Conservation (phyloP, 2,797 vertebrate genomes). For the Calcarius lapponicus region DNA sequence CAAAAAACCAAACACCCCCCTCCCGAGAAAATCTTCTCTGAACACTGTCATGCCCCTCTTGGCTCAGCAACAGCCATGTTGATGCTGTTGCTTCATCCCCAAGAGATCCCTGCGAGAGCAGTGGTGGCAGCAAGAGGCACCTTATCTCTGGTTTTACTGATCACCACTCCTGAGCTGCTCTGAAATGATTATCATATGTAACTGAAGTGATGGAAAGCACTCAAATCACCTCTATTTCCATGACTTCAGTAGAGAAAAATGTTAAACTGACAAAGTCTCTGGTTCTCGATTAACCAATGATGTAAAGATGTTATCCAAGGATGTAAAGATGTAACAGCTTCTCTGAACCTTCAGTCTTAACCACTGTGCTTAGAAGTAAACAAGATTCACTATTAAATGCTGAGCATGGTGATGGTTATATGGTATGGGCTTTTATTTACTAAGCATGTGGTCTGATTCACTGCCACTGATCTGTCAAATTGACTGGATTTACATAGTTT, state of each 20-base stretch:
- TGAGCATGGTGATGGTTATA: neutral
- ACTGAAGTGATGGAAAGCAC: neutral
- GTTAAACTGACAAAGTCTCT: neutral
- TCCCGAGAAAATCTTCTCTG: neutral
- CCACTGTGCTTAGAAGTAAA: neutral
- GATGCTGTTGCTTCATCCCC: neutral
- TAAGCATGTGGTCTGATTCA: neutral
- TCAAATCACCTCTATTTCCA: neutral
- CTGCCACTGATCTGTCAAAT: neutral
- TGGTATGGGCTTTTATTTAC: neutral
- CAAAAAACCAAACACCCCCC: conserved; percentile 31
- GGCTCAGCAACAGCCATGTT: neutral
- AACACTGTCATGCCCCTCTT: neutral
- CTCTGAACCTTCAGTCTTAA: neutral
- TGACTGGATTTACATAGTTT: neutral
- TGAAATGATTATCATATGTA: neutral
- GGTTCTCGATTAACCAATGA: neutral
- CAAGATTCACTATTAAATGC: neutral
- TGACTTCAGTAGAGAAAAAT: neutral
- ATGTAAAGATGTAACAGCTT: neutral
- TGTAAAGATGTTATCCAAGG: neutral
- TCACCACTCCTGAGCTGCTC: neutral
- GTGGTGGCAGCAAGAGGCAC: neutral
- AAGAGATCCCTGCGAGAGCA: neutral
- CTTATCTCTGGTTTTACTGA: neutral